These are phyloP conservation scores for Cotesia congregata DNA, from an alignment of 2,888 invertebrate species.

Conservation along the genomic window DNA sequence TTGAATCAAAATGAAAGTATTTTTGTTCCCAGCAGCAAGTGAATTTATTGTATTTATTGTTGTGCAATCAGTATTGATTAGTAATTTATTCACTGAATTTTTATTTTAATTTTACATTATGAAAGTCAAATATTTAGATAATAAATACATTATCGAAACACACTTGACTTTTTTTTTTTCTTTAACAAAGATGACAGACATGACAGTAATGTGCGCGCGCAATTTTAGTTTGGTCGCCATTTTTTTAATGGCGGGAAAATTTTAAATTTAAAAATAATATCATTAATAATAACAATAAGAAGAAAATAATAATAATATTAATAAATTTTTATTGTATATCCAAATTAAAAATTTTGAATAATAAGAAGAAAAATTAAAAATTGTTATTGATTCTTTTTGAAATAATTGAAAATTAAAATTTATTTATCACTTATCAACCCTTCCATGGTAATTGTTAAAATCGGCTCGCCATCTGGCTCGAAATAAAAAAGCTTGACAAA, in stretches of 20 bases:
- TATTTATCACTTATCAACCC: too few species aligned
- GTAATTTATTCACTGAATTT: neutral
- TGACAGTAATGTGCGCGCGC: neutral
- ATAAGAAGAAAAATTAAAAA: too few species aligned
- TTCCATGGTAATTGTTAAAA: too few species aligned
- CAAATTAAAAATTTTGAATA: too few species aligned
- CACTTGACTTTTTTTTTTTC: neutral
- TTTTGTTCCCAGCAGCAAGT: too few species aligned
- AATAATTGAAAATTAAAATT: too few species aligned
- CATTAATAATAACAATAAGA: too few species aligned
- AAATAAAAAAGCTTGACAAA: too few species aligned
- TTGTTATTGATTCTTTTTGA: too few species aligned
- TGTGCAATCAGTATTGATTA: neutral
- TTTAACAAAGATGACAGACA: neutral
- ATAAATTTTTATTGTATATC: too few species aligned
- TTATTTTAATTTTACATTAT: neutral
- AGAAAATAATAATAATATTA: too few species aligned
- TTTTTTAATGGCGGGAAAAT: neutral
- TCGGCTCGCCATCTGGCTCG: too few species aligned
- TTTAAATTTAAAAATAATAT: neutral
- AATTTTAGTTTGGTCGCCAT: neutral
- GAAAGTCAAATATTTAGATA: neutral
- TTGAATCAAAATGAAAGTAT: neutral
- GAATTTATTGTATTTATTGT: neutral
- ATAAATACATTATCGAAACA: neutral